Evolutionary conservation across 1,140 invertebrate genomes (phyloP).

Genomic region (Heliconius himera): DNA sequence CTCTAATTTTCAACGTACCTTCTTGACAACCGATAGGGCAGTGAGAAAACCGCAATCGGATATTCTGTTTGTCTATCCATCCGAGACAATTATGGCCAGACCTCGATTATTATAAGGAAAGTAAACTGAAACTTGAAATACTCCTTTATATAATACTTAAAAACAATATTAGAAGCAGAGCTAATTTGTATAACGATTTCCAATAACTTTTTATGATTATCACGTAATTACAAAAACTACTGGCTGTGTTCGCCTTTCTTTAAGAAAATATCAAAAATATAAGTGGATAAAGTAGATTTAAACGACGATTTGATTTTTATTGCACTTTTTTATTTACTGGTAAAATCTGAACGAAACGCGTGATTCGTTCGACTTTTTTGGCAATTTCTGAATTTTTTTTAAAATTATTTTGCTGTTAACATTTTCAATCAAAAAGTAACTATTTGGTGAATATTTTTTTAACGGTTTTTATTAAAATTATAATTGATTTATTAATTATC

Average conservation of each 20-base stretch:
- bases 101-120: conserved; percentile 49
- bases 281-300: background rate
- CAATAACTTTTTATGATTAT: conserved; percentile 31
- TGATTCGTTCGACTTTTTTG: background rate
- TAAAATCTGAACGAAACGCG: background rate
- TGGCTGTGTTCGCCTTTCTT: conserved; percentile 7
- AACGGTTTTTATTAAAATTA: no score
- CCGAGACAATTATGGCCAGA: conserved; percentile 64
- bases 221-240: conserved; percentile 29
- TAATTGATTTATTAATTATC: no score
- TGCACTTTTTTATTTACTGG: background rate
- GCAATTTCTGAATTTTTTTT: background rate
- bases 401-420: background rate
- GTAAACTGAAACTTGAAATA: conserved; percentile 32
- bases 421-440: no score
- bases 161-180: conserved; percentile 31
- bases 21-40: conserved; percentile 33
- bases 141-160: conserved; percentile 39
- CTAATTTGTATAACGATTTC: conserved; percentile 33
- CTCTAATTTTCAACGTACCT: background rate
- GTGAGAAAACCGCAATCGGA: conserved; percentile 61
- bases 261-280: conserved; percentile 1
- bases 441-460: no score
- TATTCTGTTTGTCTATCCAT: conserved; percentile 63
- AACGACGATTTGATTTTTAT: background rate